A percentile compares a stretch with the other conserved stretches of the same genome.
Evolutionary conservation across 2,888 invertebrate genomes (phyloP).

Genomic region (Cantharis nigra): DNA sequence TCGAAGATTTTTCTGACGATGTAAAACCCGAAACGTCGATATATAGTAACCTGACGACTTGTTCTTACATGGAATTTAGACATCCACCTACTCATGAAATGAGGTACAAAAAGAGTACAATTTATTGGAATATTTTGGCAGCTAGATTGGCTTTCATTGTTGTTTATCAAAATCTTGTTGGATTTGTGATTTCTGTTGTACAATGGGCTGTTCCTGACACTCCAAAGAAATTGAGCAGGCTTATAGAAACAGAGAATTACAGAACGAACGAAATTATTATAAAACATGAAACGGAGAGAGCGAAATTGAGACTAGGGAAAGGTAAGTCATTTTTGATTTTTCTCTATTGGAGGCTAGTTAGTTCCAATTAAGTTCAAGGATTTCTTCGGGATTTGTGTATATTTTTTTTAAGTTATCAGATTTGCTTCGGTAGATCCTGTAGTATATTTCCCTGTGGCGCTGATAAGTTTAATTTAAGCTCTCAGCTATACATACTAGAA

Average conservation of each 20-base stretch:
- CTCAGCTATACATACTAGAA: too few relatives aligned
- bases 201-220: constrained; percentile 81
- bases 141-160: constrained; percentile 76
- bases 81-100: constrained; percentile 59
- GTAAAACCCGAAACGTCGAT: constrained; percentile 45
- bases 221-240: constrained; percentile 70
- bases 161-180: constrained; percentile 79
- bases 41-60: constrained; percentile 50
- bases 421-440: too few relatives aligned
- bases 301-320: constrained; percentile 41
- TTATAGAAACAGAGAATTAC: constrained; percentile 73
- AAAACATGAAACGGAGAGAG: constrained; percentile 66
- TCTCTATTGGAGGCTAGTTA: background rate
- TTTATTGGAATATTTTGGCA: constrained; percentile 76
- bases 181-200: constrained; percentile 70
- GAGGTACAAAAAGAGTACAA: constrained; percentile 65
- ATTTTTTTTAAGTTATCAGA: too few relatives aligned
- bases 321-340: constrained; percentile 14
- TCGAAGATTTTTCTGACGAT: constrained; percentile 62
- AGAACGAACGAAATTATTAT: constrained; percentile 75
- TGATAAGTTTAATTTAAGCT: too few relatives aligned
- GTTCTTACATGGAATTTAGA: constrained; percentile 73
- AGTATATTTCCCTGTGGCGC: too few relatives aligned
- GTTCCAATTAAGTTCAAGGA: background rate
- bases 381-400: too few relatives aligned